Evolutionary conservation across 2,888 invertebrate genomes (phyloP).

Genomic region (Laspeyria flexula): DNA sequence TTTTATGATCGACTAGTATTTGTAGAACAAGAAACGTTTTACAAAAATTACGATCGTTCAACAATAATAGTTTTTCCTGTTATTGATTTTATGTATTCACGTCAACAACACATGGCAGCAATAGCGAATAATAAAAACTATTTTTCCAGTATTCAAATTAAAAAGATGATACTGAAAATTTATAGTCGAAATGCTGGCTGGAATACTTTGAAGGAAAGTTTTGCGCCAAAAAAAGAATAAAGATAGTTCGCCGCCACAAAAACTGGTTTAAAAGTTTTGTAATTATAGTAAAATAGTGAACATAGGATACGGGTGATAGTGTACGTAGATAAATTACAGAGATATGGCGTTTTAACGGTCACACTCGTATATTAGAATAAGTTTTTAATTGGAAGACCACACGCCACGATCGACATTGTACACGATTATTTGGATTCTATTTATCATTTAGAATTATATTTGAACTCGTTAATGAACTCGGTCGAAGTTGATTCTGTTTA

Average conservation of each 20-base stretch:
- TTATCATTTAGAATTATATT: slow-evolving; percentile 40
- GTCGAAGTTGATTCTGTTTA: slow-evolving; percentile 6
- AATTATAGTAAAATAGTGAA: slow-evolving; percentile 52
- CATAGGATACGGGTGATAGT: slow-evolving; percentile 24
- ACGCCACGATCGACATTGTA: slow-evolving; percentile 56
- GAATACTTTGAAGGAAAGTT: not conserved
- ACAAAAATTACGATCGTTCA: slow-evolving; percentile 7
- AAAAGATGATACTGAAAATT: not conserved
- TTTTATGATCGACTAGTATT: slow-evolving; percentile 29
- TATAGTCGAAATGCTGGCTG: not conserved
- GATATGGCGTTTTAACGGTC: slow-evolving; percentile 45
- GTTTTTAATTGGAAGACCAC: slow-evolving; percentile 80
- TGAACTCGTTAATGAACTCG: slow-evolving; percentile 10
- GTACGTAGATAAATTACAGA: slow-evolving; percentile 57
- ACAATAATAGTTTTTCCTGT: slow-evolving; percentile 14
- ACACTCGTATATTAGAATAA: slow-evolving; percentile 64
- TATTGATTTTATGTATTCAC: slow-evolving; percentile 18
- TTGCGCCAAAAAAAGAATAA: not conserved
- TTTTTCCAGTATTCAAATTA: not conserved
- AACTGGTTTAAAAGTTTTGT: slow-evolving; percentile 25
- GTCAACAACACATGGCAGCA: slow-evolving; percentile 37
- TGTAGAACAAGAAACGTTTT: slow-evolving; percentile 31
- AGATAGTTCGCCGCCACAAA: not conserved
- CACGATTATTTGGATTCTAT: slow-evolving; percentile 25
- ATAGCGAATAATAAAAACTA: not conserved